Evolutionary conservation across 2,888 invertebrate species (phyloP), one percentile per base, ranked within the genome.

Genomic region (Zaprionus bogoriensis): DNA sequence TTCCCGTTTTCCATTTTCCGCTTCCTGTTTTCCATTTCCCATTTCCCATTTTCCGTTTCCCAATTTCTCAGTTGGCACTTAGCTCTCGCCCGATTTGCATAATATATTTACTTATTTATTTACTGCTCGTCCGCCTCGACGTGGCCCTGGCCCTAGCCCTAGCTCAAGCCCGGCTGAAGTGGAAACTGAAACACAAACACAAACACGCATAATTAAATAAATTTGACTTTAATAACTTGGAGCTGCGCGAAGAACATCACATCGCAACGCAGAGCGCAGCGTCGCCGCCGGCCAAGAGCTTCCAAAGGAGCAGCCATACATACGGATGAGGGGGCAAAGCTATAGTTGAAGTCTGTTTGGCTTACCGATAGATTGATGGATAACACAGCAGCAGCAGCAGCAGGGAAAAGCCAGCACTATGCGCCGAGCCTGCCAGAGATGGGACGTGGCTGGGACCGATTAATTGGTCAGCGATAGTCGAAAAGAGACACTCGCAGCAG

Each of bases 211-310:
- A 83, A 77, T 83, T 77, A 74, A 80, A 70, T 83, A 61, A 79
- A 80, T 77, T 70, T 73, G 74, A 65, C 70, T 79, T 83, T 79
- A 79, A 79, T 80, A 77, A 70, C 67, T 73, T 70, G 50, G 10
- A 4, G n/a, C 27, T 52, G 32, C 30, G 51, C 17, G 42, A 39
- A 55, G 39, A n/a, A n/a, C n/a, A n/a, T n/a, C n/a, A n/a, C n/a
- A n/a, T n/a, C 30, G 25, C 14, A 10, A 58, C 51, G 32, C 28
- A n/a, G 28, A 9, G 10, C 9, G 30, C 30, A 14, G 32, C 32
- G 14, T 9, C 14, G 32, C 32, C 32, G 32, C 14, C 32, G 32
- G 17, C 32, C 32, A 36, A 36, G 32, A 17, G 17, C 32, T 17
- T 17, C 27, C 10, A n/a, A n/a, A n/a, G 32, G 12, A 32, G 32